Evolutionary conservation across 2,797 vertebrate genomes (phyloP).

Genomic region (Helarctos malayanus): DNA sequence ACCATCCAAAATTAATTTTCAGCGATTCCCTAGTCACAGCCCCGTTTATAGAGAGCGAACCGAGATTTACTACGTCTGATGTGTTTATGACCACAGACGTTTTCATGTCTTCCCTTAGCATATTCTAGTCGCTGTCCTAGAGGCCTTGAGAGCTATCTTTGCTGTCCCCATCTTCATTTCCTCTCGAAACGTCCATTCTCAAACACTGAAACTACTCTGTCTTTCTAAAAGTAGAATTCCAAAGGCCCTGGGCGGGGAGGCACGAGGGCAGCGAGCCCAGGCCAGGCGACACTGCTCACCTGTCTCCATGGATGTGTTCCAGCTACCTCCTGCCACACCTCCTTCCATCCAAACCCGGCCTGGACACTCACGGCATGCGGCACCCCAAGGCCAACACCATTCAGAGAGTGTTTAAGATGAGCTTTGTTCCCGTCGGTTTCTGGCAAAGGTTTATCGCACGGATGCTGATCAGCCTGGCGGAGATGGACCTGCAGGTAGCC

Average conservation of each 20-base stretch:
- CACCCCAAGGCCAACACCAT: slow-evolving; percentile 94
- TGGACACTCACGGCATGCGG: slow-evolving; percentile 94
- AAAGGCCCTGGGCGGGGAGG: not conserved
- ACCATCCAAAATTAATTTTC: not conserved
- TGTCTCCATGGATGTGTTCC: slow-evolving; percentile 77
- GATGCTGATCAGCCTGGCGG: slow-evolving; percentile 97
- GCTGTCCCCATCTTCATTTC: not conserved
- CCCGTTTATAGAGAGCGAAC: not conserved
- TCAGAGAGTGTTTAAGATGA: slow-evolving; percentile 98
- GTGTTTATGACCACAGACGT: not conserved
- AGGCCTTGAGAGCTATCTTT: not conserved
- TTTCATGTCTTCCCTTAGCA: not conserved
- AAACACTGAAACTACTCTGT: not conserved
- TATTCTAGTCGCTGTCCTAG: not conserved
- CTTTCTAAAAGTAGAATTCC: not conserved
- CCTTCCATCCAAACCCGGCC: slow-evolving; percentile 95
- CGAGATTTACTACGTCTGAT: not conserved
- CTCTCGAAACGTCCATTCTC: not conserved
- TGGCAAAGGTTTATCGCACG: slow-evolving; percentile 98
- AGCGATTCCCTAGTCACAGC: not conserved
- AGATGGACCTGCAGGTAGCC: slow-evolving; percentile 98
- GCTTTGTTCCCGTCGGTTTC: slow-evolving; percentile 98
- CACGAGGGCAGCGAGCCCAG: not conserved
- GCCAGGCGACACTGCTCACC: slow-evolving; percentile 59
- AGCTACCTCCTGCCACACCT: slow-evolving; percentile 98